Percentiles rank a stretch among this genome's conserved stretches.
These are phyloP conservation scores for Phanerotoma sp. DNA, from an alignment of 2,888 invertebrate genomes.

Conservation along the genomic window DNA sequence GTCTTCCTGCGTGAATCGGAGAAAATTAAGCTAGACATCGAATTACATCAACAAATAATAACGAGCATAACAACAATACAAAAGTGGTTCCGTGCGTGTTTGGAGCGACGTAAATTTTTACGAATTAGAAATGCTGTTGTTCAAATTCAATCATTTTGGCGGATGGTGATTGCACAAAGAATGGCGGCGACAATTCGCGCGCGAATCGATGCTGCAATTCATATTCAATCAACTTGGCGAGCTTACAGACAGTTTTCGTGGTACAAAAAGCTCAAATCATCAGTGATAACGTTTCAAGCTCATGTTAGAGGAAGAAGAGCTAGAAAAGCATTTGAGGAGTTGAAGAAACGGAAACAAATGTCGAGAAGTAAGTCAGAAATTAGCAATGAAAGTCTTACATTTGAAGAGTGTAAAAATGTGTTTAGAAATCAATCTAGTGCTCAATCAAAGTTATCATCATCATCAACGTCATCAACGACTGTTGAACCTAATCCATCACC, in stretches of 20 bases:
- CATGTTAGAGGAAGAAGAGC: conserved; percentile 69
- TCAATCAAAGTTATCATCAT: conserved; percentile 18
- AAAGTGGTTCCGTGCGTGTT: conserved; percentile 82
- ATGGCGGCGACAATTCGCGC: conserved; percentile 59
- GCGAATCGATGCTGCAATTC: conserved; percentile 62
- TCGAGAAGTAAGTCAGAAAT: not conserved
- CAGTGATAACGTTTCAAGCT: conserved; percentile 70
- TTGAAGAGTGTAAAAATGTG: not conserved
- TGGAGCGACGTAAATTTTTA: conserved; percentile 77
- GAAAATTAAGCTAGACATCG: conserved; percentile 88
- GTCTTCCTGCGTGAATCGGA: conserved; percentile 93
- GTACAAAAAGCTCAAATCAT: conserved; percentile 66
- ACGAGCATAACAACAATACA: conserved; percentile 89
- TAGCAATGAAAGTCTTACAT: not conserved
- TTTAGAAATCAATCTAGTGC: not conserved
- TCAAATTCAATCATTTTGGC: conserved; percentile 73
- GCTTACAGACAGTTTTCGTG: conserved; percentile 68
- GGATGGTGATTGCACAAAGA: conserved; percentile 67
- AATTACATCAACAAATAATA: conserved; percentile 92
- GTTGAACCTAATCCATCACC: conserved; percentile 32
- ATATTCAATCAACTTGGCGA: conserved; percentile 80
- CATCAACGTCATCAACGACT: no score
- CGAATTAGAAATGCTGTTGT: conserved; percentile 73
- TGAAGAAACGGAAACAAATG: conserved; percentile 45
- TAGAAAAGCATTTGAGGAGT: conserved; percentile 61